Base-by-base conservation (phyloP, 1,140 invertebrate genomes). In the Latrodectus geometricus region DNA sequence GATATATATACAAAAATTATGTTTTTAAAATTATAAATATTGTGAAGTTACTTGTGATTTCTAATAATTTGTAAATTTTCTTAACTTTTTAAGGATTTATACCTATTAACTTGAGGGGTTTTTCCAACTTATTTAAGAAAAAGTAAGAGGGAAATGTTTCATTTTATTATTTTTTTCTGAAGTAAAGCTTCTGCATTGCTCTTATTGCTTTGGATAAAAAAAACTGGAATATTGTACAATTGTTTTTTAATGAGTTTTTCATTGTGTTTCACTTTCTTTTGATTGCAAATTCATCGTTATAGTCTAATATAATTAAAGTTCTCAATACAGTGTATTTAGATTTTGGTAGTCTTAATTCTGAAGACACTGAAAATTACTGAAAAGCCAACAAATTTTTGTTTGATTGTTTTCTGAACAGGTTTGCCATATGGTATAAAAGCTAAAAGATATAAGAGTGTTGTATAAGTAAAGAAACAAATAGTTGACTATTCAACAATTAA, bases 391-490 rank as follows among this genome's bases (percentile, higher is more conserved):
- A 78, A 78, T 66, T 78, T 68, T n/a, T 78, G 76, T 49, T 23
- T 48, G 61, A 23, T 48, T 65, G 9, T 23, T 35, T 56, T 48
- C n/a, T n/a, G 76, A 78, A 78, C 76, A 78, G 76, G 76, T 50
- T 68, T 78, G 21, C 61, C 76, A 49, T 48, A 48, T 12, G 23
- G 21, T 65, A 20, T 35, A 65, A 20, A 23, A 20, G 21, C 48
- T 65, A 78, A 68, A 48, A 61, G 61, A 20, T 17, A 66, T 17
- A 78, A 78, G 76, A 35, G 76, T 78, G 76, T 0, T 68, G 76
- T 11, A 15, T 21, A 78, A 14, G 49, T 66, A 61, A 78, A 23
- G 21, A 78, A 35, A 17, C 74, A 76, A 52, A 76, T 61, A n/a
- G 74, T 76, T 76, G 74, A 61, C 17, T 17, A 14, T 61, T 61